phyloP scores from a whole-genome alignment of 2,797 vertebrate genomes.

The Thamnophis elegans region DNA sequence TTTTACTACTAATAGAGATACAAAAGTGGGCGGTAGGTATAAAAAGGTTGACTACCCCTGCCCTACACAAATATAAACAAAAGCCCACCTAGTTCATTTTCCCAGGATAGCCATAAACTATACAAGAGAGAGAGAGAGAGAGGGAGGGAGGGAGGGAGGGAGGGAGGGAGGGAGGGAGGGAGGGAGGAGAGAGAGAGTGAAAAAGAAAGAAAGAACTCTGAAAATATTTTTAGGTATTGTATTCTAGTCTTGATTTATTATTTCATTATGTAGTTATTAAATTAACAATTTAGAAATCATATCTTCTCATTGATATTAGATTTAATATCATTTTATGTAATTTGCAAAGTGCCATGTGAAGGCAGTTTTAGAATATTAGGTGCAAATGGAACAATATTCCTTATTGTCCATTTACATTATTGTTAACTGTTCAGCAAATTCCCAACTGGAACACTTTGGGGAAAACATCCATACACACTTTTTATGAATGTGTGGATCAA shows the following conservation, averaged over 20 bases:
- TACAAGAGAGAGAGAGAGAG: too few relatives aligned
- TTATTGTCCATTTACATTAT: background rate
- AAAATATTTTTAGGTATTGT: background rate
- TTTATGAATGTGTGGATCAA: background rate
- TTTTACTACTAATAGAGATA: too few relatives aligned
- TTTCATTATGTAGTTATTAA: background rate
- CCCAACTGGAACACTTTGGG: background rate
- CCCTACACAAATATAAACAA: background rate
- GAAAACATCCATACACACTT: background rate
- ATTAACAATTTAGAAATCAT: background rate
- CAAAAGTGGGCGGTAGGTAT: too few relatives aligned
- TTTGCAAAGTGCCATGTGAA: background rate
- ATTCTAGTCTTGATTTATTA: background rate
- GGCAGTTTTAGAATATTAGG: background rate
- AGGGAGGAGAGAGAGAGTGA: too few relatives aligned
- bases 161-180: rapidly evolving
- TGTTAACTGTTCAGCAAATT: background rate
- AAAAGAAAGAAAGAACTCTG: background rate
- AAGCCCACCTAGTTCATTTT: background rate
- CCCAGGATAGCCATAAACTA: background rate
- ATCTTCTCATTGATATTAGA: background rate
- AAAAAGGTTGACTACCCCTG: too few relatives aligned
- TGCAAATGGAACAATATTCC: background rate
- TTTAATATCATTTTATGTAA: background rate
- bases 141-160: background rate